phyloP scores from a whole-genome alignment of 2,113 vertebrate genomes.

The Ariopsis seemanni region DNA sequence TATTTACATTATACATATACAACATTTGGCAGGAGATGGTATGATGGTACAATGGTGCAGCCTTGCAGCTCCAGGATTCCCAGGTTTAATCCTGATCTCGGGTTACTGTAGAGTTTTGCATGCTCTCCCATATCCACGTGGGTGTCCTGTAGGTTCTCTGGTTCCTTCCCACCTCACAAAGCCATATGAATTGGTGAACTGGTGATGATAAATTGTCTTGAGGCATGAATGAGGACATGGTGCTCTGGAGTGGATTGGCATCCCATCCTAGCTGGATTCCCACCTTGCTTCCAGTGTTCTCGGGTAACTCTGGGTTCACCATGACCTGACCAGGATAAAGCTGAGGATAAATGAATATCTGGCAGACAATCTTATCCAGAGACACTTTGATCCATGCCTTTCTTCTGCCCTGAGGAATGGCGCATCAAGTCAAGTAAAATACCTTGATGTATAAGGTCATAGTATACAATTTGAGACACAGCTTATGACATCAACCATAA shows the following conservation, averaged over 20 bases:
- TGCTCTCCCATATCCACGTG: background rate
- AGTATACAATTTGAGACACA: background rate
- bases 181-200: background rate
- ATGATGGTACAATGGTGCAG: background rate
- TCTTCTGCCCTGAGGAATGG: background rate
- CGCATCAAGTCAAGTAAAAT: background rate
- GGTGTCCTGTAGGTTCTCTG: background rate
- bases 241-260: background rate
- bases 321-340: background rate
- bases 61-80: background rate
- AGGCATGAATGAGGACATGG: background rate
- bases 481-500: conserved; percentile 1
- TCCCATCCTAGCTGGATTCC: background rate
- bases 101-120: background rate
- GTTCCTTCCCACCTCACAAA: background rate
- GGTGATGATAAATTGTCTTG: background rate
- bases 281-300: background rate
- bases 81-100: background rate
- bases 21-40: background rate
- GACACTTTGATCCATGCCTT: background rate
- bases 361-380: background rate
- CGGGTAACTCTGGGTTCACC: background rate
- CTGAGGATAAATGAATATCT: background rate
- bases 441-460: background rate
- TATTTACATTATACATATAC: conserved; percentile 1